Conservation (phyloP, 2,797 vertebrate species). For the Lutjanus argentimaculatus region DNA sequence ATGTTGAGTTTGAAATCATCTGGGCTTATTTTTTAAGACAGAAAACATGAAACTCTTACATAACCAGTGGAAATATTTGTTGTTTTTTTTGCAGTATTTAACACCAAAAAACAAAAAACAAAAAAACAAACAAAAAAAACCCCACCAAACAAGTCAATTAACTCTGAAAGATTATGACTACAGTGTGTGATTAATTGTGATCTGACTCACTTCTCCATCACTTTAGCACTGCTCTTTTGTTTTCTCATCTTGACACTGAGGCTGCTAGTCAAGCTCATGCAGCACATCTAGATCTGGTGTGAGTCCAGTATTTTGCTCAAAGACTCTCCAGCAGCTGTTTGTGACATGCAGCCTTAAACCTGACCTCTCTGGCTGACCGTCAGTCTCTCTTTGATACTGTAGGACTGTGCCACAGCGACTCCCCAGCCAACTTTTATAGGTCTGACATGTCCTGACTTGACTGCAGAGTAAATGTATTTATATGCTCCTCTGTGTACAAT, state of each 20-base stretch:
- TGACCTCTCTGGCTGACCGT: not conserved
- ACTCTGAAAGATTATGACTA: too few species aligned
- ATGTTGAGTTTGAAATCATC: too few species aligned
- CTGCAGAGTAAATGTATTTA: constrained; percentile 8
- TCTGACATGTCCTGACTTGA: constrained; percentile 2
- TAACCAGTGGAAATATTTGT: too few species aligned
- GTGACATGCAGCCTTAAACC: not conserved
- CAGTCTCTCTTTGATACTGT: not conserved
- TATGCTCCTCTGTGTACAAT: constrained; percentile 29
- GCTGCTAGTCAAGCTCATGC: too few species aligned
- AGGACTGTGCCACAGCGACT: too few species aligned
- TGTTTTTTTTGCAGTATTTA: too few species aligned
- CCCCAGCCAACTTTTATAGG: constrained; percentile 19
- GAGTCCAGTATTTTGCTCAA: not conserved
- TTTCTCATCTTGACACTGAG: too few species aligned
- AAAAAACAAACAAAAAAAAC: too few species aligned
- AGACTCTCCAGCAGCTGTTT: not conserved
- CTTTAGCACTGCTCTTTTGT: too few species aligned
- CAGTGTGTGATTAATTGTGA: not conserved
- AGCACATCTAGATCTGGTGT: not conserved
- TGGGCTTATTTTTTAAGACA: too few species aligned
- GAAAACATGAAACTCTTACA: too few species aligned
- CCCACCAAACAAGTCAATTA: not conserved
- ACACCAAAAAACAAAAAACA: not conserved
- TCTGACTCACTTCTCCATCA: too few species aligned